Percentiles rank a stretch among this genome's conserved stretches.
phyloP scores from a whole-genome alignment of 2,113 vertebrate species.

The Microtus pennsylvanicus region DNA sequence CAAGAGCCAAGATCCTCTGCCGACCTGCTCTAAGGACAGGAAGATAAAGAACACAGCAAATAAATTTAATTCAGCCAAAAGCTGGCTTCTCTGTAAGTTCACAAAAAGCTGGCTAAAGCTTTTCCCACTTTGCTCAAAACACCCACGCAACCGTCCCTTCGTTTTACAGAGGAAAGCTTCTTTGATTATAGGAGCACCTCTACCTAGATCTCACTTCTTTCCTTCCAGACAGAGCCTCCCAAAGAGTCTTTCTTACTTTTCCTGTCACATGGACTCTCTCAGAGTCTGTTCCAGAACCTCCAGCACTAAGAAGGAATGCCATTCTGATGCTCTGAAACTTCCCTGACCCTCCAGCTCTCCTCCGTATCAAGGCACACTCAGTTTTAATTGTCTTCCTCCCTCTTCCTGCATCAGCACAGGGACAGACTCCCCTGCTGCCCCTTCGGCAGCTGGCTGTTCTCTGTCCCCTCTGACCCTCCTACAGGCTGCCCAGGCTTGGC shows the following conservation, averaged over 20 bases:
- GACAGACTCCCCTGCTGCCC: not conserved
- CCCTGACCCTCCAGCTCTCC: not conserved
- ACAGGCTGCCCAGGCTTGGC: not conserved
- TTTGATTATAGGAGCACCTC: not conserved
- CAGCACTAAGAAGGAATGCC: not conserved
- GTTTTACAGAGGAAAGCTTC: not conserved
- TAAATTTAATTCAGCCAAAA: not conserved
- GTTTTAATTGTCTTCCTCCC: not conserved
- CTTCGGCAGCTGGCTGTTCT: too few species aligned
- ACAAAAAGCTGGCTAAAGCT: conserved; percentile 32
- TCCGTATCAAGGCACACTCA: not conserved
- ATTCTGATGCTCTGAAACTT: not conserved
- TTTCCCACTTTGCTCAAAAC: not conserved
- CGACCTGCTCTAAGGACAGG: not conserved
- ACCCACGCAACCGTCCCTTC: not conserved
- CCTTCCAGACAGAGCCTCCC: not conserved
- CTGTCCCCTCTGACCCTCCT: not conserved
- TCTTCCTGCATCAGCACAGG: not conserved
- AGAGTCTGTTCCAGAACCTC: not conserved
- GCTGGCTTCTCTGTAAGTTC: not conserved
- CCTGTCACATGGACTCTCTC: not conserved
- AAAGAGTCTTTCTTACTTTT: not conserved
- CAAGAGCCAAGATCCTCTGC: conserved; percentile 16
- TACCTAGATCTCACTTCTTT: not conserved
- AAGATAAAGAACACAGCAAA: not conserved